Evolutionary conservation across 2,888 invertebrate species (phyloP).

Genomic region (Yponomeuta cagnagella): DNA sequence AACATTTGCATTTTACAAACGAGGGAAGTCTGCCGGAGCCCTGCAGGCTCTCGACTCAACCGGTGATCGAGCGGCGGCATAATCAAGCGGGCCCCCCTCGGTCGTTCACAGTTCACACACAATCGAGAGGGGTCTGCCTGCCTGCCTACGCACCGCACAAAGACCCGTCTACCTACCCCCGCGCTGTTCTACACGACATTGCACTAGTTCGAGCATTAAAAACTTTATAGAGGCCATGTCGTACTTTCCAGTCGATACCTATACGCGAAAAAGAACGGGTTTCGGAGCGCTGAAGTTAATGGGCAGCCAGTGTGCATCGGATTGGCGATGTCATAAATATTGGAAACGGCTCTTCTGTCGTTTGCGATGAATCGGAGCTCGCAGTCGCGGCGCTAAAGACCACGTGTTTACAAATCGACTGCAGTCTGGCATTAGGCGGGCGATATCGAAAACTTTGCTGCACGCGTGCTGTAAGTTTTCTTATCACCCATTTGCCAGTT

Average conservation of each 20-base stretch:
- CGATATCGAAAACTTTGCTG: conserved; percentile 32
- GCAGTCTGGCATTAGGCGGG: conserved; percentile 41
- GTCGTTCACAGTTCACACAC: conserved; percentile 71
- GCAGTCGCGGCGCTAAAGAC: conserved; percentile 39
- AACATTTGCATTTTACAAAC: conserved; percentile 54
- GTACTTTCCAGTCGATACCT: background rate
- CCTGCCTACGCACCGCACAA: conserved; percentile 63
- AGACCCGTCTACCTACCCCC: background rate
- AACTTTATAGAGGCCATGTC: background rate
- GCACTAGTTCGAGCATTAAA: conserved; percentile 30
- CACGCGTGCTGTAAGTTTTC: conserved; percentile 29
- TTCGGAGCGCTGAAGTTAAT: background rate
- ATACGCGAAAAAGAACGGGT: background rate
- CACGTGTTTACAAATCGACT: conserved; percentile 66
- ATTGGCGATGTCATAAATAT: conserved; percentile 56
- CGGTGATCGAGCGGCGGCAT: conserved; percentile 62
- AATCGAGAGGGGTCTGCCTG: conserved; percentile 61
- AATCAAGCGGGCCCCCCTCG: conserved; percentile 67
- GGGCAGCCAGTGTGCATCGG: conserved; percentile 51
- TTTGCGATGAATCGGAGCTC: conserved; percentile 49
- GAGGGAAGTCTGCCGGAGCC: conserved; percentile 30
- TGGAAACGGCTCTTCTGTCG: conserved; percentile 67
- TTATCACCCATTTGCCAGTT: too few species aligned
- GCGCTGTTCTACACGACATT: background rate
- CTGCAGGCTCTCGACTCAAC: conserved; percentile 41